Evolutionary conservation across 2,797 vertebrate genomes (phyloP).

Genomic region (Dendrocincla fuliginosa): DNA sequence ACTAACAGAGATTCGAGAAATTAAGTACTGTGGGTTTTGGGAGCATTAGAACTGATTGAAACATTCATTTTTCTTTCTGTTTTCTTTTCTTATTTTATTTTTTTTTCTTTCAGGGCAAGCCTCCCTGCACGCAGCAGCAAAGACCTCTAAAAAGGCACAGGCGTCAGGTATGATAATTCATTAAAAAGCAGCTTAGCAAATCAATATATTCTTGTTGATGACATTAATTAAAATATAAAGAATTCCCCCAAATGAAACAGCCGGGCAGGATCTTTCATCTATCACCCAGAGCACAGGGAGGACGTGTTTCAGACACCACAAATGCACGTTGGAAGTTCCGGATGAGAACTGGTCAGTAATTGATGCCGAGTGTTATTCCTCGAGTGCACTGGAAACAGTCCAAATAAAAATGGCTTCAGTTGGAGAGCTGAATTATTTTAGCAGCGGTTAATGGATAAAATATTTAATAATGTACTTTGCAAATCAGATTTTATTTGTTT

Average conservation of each 20-base stretch:
- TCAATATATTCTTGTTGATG: not conserved
- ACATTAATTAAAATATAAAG: conserved; percentile 41
- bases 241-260: not conserved
- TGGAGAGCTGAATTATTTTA: conserved; percentile 83
- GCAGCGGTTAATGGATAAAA: conserved; percentile 79
- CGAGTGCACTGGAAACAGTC: not conserved
- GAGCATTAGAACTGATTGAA: conserved; percentile 65
- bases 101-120: not conserved
- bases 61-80: not conserved
- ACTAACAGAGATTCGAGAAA: conserved; percentile 95
- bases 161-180: not conserved
- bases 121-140: not conserved
- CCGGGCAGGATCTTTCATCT: not conserved
- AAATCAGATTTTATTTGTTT: conserved; percentile 84
- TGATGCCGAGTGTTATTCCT: not conserved
- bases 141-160: not conserved
- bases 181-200: not conserved
- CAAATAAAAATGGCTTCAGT: conserved; percentile 77
- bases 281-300: not conserved
- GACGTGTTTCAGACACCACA: not conserved
- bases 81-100: not conserved
- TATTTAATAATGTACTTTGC: conserved; percentile 85
- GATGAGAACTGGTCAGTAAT: not conserved
- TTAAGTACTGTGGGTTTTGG: conserved; percentile 76
- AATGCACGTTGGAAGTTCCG: not conserved